Evolutionary conservation across 2,888 invertebrate genomes (phyloP).

Genomic region (Cantharis nigra): DNA sequence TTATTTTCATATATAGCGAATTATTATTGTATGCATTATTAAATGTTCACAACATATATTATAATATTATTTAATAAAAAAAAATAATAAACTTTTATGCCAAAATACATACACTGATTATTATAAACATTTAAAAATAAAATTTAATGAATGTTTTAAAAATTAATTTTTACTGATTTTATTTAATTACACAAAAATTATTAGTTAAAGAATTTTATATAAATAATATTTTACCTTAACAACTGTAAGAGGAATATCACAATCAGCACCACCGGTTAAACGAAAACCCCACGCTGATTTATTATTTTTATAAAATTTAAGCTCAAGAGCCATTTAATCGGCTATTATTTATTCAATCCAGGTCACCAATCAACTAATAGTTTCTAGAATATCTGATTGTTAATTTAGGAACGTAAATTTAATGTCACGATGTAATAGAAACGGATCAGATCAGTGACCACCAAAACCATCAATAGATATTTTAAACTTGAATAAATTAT

Average conservation of each 20-base stretch:
- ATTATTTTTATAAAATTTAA: slow-evolving; percentile 66
- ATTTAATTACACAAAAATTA: background rate
- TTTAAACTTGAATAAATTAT: background rate
- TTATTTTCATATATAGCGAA: too few relatives aligned
- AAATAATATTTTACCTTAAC: slow-evolving; percentile 64
- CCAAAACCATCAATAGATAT: slow-evolving; percentile 32
- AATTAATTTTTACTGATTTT: background rate
- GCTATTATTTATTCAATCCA: slow-evolving; percentile 33
- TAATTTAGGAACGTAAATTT: slow-evolving; percentile 41
- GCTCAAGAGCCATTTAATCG: slow-evolving; percentile 67
- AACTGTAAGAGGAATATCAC: slow-evolving; percentile 73
- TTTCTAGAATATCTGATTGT: slow-evolving; percentile 37
- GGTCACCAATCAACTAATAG: slow-evolving; percentile 37
- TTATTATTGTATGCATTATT: too few relatives aligned
- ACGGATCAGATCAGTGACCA: slow-evolving; percentile 36
- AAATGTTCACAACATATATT: too few relatives aligned
- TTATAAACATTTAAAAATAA: background rate
- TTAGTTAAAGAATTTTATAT: background rate
- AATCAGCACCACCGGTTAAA: slow-evolving; percentile 75
- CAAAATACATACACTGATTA: background rate
- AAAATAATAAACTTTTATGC: too few relatives aligned
- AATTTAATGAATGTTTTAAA: background rate
- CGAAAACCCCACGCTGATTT: slow-evolving; percentile 79
- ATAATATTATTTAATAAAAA: too few relatives aligned
- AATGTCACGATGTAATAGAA: slow-evolving; percentile 38